phyloP scores from a whole-genome alignment of 2,113 vertebrate species.

The Holacanthus passer region DNA sequence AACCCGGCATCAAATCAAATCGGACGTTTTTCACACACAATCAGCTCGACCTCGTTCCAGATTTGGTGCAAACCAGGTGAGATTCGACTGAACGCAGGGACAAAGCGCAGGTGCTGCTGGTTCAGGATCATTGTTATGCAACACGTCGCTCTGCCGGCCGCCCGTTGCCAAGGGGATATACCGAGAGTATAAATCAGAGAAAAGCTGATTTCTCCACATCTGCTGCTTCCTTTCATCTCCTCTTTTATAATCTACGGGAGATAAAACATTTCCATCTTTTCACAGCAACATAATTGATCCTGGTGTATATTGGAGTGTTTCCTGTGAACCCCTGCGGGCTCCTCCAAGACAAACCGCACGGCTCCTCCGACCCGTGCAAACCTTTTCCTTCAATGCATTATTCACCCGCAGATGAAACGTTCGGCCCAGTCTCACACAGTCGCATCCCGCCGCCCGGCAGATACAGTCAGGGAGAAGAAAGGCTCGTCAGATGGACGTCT shows the following conservation, averaged over 20 bases:
- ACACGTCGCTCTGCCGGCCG: slow-evolving; percentile 35
- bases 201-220: slow-evolving; percentile 26
- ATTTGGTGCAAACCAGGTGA: neutral
- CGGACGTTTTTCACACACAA: slow-evolving; percentile 14
- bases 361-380: neutral
- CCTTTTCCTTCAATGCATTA: slow-evolving; percentile 39
- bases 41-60: neutral
- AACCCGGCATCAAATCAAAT: neutral
- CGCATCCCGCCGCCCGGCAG: slow-evolving; percentile 3
- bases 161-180: slow-evolving; percentile 58
- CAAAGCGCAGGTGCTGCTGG: neutral
- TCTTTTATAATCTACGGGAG: slow-evolving; percentile 1
- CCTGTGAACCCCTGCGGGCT: neutral
- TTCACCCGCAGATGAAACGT: slow-evolving; percentile 35
- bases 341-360: neutral
- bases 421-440: no score
- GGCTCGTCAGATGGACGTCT: slow-evolving; percentile 5
- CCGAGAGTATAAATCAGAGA: slow-evolving; percentile 27
- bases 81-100: slow-evolving; percentile 11
- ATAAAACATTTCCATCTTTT: slow-evolving; percentile 23
- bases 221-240: slow-evolving; percentile 9
- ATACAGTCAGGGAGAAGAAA: neutral
- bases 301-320: neutral
- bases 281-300: slow-evolving; percentile 2
- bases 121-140: slow-evolving; percentile 60